Base-by-base conservation (phyloP, 2,113 vertebrate species). In the Micromys minutus region DNA sequence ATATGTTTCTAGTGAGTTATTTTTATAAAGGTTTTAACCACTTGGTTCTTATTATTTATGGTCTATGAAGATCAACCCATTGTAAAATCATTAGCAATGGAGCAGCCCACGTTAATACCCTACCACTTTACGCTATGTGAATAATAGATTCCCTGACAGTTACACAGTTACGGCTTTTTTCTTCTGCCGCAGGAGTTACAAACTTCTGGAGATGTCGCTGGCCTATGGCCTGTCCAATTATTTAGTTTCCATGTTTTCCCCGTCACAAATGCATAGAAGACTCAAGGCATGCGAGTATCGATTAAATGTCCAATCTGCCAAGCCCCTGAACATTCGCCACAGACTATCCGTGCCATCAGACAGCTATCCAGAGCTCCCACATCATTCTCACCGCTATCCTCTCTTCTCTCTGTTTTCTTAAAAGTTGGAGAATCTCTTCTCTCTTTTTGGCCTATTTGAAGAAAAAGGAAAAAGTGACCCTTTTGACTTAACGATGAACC, bases 351-450 rank as follows among this genome's bases (percentile, higher is more conserved):
- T 50, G 17, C n/a, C 45, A 29, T 10, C 12, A 50, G 42, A 59
- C 0, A 87, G 50, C 61, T 84, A 45, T 57, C 26, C 21, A 16
- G 39, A 63, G 52, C 24, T 31, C 76, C 65, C 74, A 3, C 86
- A 15, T 10, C 17, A 31, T 2, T 90, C 97, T 98, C 96, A 98
- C 98, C 97, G 67, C 94, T 47, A 98, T 98, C 87, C 98, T 97
- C 50, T 98, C 98, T 96, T 98, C 98, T 96, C 98, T 98, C 96
- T 99, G 98, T 96, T 98, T 98, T 93, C 94, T 98, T 87, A 98
- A 94, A 11, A 99, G 97, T 19, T 97, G 97, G 45, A 98, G 96
- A 96, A 99, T 98, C 91, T 99, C 98, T 34, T 98, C 97, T 92
- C 98, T 98, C 59, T 81, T 98, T 95, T 98, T 98, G 50, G 98